These are phyloP conservation scores for Ypsolopha scabrella DNA, from an alignment of 2,888 invertebrate genomes.

Conservation along the genomic window DNA sequence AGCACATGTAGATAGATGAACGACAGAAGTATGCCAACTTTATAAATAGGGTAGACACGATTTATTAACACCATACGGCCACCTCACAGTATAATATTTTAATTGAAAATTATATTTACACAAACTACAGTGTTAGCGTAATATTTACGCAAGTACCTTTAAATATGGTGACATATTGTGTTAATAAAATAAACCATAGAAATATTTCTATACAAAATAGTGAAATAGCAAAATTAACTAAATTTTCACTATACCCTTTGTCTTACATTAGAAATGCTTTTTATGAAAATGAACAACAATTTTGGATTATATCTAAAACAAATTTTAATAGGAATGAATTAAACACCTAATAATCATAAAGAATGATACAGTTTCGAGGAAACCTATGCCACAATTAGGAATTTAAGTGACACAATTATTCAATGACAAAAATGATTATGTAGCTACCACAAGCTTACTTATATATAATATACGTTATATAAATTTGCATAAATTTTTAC, in stretches of 20 bases:
- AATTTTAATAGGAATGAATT: constrained; percentile 49
- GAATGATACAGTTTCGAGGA: constrained; percentile 16
- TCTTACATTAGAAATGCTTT: constrained; percentile 11
- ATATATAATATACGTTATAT: no score
- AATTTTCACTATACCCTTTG: constrained; percentile 18
- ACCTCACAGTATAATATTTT: no score
- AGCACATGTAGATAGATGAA: no score
- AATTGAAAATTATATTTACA: constrained; percentile 41
- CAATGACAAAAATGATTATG: neutral
- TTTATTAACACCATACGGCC: no score
- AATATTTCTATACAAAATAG: constrained; percentile 38
- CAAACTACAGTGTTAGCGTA: constrained; percentile 39
- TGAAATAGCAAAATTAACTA: constrained; percentile 30
- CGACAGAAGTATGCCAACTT: no score
- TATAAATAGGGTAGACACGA: no score
- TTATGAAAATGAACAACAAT: constrained; percentile 32
- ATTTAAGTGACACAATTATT: neutral
- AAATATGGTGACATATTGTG: constrained; percentile 23
- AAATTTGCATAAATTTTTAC: no score
- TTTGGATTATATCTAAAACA: constrained; percentile 44
- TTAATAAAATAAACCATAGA: constrained; percentile 28
- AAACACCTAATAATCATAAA: constrained; percentile 23
- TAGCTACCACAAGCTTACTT: neutral
- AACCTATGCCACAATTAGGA: constrained; percentile 3
- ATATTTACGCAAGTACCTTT: constrained; percentile 28